Evolutionary conservation across 2,888 invertebrate species (phyloP), one percentile per base, ranked within the genome.

Genomic region (Ernsta delagoae): DNA sequence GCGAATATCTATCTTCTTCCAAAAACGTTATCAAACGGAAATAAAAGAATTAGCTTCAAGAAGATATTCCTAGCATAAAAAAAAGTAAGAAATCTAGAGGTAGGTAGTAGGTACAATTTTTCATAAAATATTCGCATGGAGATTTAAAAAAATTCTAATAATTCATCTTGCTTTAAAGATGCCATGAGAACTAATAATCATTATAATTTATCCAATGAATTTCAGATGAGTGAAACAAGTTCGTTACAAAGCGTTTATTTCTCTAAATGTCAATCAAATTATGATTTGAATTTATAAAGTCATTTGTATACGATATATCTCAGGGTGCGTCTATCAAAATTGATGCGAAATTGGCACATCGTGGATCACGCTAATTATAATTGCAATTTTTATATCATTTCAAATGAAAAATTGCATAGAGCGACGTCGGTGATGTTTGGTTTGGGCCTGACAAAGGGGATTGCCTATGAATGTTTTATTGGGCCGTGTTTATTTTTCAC

Each of bases 391-490:
- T 79, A 78, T 78, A 31, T 76, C 75, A 79, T 79, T 77, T 69
- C 79, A 77, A 79, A 82, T 83, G 75, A 77, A 80, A 81, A 79
- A 81, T 76, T 72, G 64, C 66, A 66, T 66, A 71, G 71, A 75
- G 75, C 72, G 24, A 73, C 77, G 81, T 81, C 78, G 79, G 75
- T 78, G 45, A 78, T 83, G 77, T 86, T 85, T 82, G 82, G 78
- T 76, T 80, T 78, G 77, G 76, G 75, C 74, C 77, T 78, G 73
- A 84, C 83, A 85, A 85, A 82, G 82, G 81, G 80, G 75, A 83
- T 80, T 80, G 84, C 77, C 70, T 78, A 82, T 92, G 89, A 90
- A 93, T 92, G 76, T 86, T 90, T 89, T 78, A 93, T 87, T 71
- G 68, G 66, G 72, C 80, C 73, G 74, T 86, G 88, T 89, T 91